These are phyloP conservation scores for Spatula clypeata DNA, from an alignment of 2,797 vertebrate genomes.

Conservation along the genomic window DNA sequence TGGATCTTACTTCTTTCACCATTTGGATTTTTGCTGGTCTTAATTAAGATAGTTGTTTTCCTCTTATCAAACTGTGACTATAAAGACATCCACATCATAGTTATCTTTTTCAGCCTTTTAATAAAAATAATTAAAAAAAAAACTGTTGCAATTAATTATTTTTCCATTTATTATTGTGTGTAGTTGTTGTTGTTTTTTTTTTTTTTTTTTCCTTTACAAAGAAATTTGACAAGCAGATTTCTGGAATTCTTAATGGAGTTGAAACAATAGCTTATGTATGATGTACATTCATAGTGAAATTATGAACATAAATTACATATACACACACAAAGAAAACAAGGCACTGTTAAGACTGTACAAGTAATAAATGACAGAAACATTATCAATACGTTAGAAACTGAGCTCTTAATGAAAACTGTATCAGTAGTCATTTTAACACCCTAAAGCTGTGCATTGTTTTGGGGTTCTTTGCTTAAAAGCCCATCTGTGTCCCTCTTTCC, in stretches of 20 bases:
- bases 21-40: neutral
- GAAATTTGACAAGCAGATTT: conserved; percentile 27
- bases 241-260: neutral
- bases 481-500: conserved; percentile 88
- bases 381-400: neutral
- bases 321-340: conserved; percentile 44
- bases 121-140: conserved; percentile 28
- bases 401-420: neutral
- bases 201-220: conserved; percentile 31
- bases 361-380: neutral
- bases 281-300: neutral
- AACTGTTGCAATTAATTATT: conserved; percentile 9
- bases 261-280: neutral
- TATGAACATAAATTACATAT: neutral
- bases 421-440: neutral
- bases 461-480: conserved; percentile 42
- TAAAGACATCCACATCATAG: neutral
- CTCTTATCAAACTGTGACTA: neutral
- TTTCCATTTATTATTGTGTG: conserved; percentile 44
- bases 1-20: neutral
- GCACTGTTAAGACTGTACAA: conserved; percentile 51
- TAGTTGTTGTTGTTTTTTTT: no score
- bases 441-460: conserved; percentile 83
- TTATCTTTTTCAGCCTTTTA: conserved; percentile 46
- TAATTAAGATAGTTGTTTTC: neutral